Conservation (phyloP, 2,888 invertebrate species). For the Agapostemon virescens region DNA sequence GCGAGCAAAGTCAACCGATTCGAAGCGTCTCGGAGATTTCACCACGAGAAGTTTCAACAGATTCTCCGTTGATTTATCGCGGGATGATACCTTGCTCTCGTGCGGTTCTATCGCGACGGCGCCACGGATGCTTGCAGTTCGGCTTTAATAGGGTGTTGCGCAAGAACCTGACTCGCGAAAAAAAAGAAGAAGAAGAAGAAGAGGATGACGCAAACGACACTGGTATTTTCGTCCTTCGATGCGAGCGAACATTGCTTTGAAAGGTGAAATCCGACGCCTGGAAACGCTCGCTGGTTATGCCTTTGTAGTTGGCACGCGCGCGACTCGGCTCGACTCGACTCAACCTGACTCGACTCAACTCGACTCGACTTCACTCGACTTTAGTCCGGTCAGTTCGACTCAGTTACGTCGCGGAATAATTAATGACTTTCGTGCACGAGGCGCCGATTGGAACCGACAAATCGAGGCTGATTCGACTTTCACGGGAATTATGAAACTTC, state of each 20-base stretch:
- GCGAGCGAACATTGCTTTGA: constrained; percentile 40
- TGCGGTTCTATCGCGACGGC: constrained; percentile 2
- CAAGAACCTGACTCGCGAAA: constrained; percentile 42
- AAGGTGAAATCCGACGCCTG: constrained; percentile 51
- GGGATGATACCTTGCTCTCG: constrained; percentile 2
- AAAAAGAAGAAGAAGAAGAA: constrained; percentile 16
- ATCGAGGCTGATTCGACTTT: constrained; percentile 36
- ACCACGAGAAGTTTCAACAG: constrained; percentile 1
- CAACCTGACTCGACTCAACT: constrained; percentile 6
- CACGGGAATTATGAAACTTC: constrained; percentile 29
- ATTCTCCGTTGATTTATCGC: constrained; percentile 16
- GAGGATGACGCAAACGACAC: constrained; percentile 44
- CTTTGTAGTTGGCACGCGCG: constrained; percentile 44
- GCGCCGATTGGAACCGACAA: constrained; percentile 35
- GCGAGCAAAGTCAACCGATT: neutral
- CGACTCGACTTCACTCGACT: neutral
- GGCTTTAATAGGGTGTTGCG: constrained; percentile 45
- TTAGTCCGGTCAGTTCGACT: neutral
- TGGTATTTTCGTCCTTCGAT: constrained; percentile 54
- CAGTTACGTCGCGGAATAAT: constrained; percentile 40
- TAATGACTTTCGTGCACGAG: constrained; percentile 38
- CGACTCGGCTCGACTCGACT: constrained; percentile 6
- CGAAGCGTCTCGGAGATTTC: neutral
- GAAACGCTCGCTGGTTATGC: constrained; percentile 31
- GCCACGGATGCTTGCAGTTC: constrained; percentile 10